Conservation (phyloP, 2,888 invertebrate genomes). For the Aleiodes alternator region DNA sequence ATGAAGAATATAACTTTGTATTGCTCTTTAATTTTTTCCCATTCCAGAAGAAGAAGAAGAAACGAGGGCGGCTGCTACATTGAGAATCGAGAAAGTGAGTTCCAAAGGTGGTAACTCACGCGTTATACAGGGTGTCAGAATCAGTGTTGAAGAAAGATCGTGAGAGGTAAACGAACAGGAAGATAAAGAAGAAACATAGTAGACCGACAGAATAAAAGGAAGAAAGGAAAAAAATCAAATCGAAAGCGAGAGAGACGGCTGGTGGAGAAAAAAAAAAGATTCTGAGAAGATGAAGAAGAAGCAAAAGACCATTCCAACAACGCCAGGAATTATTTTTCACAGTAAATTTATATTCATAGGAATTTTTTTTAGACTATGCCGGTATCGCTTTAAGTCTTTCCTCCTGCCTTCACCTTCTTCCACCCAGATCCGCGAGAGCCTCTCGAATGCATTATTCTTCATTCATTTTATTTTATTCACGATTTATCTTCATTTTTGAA, state of each 20-base stretch:
- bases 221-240: conserved; percentile 14
- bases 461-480: background rate
- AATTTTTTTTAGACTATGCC: conserved; percentile 27
- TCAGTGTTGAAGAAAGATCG: conserved; percentile 41
- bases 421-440: background rate
- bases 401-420: background rate
- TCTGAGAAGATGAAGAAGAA: conserved; percentile 27
- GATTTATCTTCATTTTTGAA: conserved; percentile 9
- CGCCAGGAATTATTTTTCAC: conserved; percentile 37
- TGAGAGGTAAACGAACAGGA: conserved; percentile 33
- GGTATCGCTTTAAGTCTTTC: conserved; percentile 1
- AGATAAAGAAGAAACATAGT: conserved; percentile 37
- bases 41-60: background rate
- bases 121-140: conserved; percentile 48
- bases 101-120: conserved; percentile 57
- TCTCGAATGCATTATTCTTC: background rate
- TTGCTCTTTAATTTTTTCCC: background rate
- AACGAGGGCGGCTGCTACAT: background rate
- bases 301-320: conserved; percentile 16
- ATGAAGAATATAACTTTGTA: background rate
- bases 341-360: conserved; percentile 43
- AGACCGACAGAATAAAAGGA: conserved; percentile 5
- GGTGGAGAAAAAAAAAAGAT: background rate
- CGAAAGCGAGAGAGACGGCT: background rate
- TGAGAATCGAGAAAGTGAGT: conserved; percentile 30